Base-by-base conservation (phyloP, 2,797 vertebrate species). In the Odontamblyopus lacepedii region DNA sequence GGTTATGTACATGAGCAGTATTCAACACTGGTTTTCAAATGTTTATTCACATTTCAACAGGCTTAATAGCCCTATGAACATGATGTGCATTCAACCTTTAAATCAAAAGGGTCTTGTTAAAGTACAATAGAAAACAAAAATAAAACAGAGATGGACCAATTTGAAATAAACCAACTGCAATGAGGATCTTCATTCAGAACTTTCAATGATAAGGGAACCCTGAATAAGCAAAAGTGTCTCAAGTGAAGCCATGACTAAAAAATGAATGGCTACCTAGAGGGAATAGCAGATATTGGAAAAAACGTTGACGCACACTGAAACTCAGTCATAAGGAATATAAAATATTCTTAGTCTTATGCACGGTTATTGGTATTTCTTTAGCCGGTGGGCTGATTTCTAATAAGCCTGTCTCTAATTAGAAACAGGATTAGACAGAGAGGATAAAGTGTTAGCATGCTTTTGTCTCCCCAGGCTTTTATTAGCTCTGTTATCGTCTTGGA, bases 381-480 rank as follows among this genome's bases (percentile, higher is more conserved):
- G 64, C 74, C 77, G 68, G 77, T 71, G 30, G 59, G 35, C 6
- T 67, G 63, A 71, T 79, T 69, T 76, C 60, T 66, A 76, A 74
- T 75, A 82, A 76, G 57, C 61, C 72, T 66, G 80, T 83, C 75
- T 85, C 74, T 87, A 88, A 91, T 90, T 86, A 89, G 75, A 82
- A 70, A 18, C 15, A 69, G 81, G 88, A 90, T 90, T 86, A 91
- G 80, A 87, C 79, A 67, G 19, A 13, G 75, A 74, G 84, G 87
- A 86, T 81, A 82, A 87, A 78, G 85, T 83, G 79, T 77, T 79
- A 85, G 76, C 83, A 50, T 60, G 81, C 87, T 82, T 87, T 85
- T 87, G 85, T 83, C 84, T 84, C 77, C 76, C 57, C 68, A 4
- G 70, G 74, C 83, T 86, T 88, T 89, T 89, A 86, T 90, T 91